Base-by-base conservation (phyloP, 2,888 invertebrate species). In the Hyalella azteca region DNA sequence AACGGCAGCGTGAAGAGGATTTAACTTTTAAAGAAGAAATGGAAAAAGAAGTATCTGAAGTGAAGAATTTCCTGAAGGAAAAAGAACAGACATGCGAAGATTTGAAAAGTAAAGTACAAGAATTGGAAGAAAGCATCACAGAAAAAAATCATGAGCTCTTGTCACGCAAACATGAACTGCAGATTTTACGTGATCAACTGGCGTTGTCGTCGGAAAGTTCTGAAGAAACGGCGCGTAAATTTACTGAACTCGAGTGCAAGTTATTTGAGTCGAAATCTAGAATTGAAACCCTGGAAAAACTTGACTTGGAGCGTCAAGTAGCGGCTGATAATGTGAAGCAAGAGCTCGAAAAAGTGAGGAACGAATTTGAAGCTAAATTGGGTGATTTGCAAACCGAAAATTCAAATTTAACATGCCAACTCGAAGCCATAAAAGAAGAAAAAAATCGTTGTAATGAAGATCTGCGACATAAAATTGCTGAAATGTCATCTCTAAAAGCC, bases 381-480 rank as follows among this genome's bases (percentile, higher is more conserved):
- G 39, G 7, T 36, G 19, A 36, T 19, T 36, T 66, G 5, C 29
- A 66, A 66, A 15, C 15, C n/a, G 36, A 22, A 66, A 32, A 66
- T 36, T 32, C 1, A 0, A n/a, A 32, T 5, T 36, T 66, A n/a
- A 66, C 41, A 22, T 32, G 32, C n/a, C 36, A 66, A 60, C 66
- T 60, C 29, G 22, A 50, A 29, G 60, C 3, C n/a, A 66, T 40
- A 9, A 66, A 66, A 41, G 78, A 29, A 41, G 50, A 66, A 19
- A 60, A 48, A 45, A 41, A 60, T 78, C 60, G 32, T 1, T 49
- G 32, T 22, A 66, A 66, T 73, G 73, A 66, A 79, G 49, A 49
- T 41, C 41, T 60, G 19, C 32, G 15, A 41, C 50, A 32, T 29
- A 79, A 73, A 45, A 29, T 36, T 29, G 36, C 32, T 9, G 66